Evolutionary conservation across 2,113 vertebrate genomes (phyloP).

Genomic region (Symphodus melops): DNA sequence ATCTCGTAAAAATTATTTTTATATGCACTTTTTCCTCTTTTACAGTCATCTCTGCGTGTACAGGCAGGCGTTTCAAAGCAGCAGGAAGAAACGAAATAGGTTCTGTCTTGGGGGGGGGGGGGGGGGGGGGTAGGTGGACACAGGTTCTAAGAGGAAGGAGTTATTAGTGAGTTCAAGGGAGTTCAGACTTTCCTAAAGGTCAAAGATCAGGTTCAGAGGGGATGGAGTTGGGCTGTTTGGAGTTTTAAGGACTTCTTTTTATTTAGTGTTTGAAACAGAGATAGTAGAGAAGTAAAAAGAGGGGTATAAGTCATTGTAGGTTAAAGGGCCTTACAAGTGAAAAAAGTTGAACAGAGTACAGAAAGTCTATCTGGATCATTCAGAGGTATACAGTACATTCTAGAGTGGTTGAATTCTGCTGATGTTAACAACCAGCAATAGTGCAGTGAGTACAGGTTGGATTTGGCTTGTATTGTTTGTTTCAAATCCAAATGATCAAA

Average conservation of each 20-base stretch:
- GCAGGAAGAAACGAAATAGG: constrained; percentile 61
- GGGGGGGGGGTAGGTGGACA: constrained; percentile 42
- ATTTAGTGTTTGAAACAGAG: constrained; percentile 89
- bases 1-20: constrained; percentile 81
- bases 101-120: constrained; percentile 48
- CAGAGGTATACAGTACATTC: not conserved
- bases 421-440: not conserved
- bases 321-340: constrained; percentile 1
- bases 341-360: not conserved
- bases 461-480: too few species aligned
- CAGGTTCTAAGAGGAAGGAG: constrained; percentile 48
- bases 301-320: constrained; percentile 36
- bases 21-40: constrained; percentile 79
- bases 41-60: constrained; percentile 60
- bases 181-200: constrained; percentile 71
- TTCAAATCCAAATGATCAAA: too few species aligned
- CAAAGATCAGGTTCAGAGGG: constrained; percentile 86
- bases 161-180: constrained; percentile 65
- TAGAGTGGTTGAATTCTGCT: not conserved
- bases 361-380: not conserved
- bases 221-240: constrained; percentile 82
- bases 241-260: constrained; percentile 86
- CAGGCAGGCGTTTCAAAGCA: constrained; percentile 63
- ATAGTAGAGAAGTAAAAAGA: constrained; percentile 83
- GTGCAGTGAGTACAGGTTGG: too few species aligned